Base-by-base conservation (phyloP, 2,888 invertebrate species). In the Thelaira solivaga region DNA sequence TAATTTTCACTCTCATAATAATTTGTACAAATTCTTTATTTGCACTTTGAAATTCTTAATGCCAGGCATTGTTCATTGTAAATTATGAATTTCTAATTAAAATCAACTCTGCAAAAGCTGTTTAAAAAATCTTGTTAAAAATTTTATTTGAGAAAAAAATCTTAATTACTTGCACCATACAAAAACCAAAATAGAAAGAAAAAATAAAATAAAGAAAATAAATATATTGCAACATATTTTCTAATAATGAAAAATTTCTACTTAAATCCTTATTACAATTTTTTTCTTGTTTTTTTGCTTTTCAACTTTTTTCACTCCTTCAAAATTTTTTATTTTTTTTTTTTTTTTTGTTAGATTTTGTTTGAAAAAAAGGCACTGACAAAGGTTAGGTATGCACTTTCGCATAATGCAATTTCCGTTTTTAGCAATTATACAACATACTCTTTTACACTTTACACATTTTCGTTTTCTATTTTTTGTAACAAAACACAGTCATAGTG, bases 181-280 rank as follows among this genome's bases (percentile, higher is more conserved):
- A 16, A n/a, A n/a, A n/a, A n/a, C n/a, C n/a, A n/a, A n/a, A n/a
- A n/a, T n/a, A n/a, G 49, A 61, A 43, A 51, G 39, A 29, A 62
- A 36, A 36, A 53, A 45, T n/a, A 22, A 36, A 20, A 31, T 6
- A 41, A 61, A 34, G 20, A 31, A 71, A 76, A 76, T n/a, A n/a
- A n/a, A n/a, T 76, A 65, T 53, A 65, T 65, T 65, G 71, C 47
- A 72, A 69, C 68, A 78, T 78, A 69, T 69, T 78, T 78, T 69
- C 74, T 69, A 74, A 78, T 78, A 78, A 74, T 74, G 74, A 74
- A 78, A 74, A 74, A 69, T 69, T 61, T 74, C 65, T 69, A 61
- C 74, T 74, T 74, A 64, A 74, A 65, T 65, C 69, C 64, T 43
- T 68, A 39, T 64, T 68, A 77, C 53, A 74, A 61, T 22, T 59